phyloP scores from a whole-genome alignment of 2,888 invertebrate genomes.

The Caenorhabditis japonica region DNA sequence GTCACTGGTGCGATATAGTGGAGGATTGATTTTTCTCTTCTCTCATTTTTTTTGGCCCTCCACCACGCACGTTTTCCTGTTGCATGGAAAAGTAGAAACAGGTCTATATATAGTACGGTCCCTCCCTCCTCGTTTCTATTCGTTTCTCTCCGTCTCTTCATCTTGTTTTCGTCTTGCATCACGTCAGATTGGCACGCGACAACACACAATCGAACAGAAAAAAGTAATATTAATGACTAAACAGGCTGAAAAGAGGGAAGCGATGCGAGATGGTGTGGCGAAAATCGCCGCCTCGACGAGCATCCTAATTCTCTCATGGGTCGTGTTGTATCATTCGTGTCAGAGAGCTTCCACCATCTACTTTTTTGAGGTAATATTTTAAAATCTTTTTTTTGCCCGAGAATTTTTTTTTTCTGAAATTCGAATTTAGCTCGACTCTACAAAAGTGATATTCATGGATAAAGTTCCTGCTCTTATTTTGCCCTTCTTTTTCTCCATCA shows the following conservation, averaged over 20 bases:
- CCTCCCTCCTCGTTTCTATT: constrained; percentile 19
- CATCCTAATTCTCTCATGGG: constrained; percentile 51
- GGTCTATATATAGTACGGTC: constrained; percentile 46
- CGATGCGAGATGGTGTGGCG: constrained; percentile 45
- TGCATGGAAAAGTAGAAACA: constrained; percentile 39
- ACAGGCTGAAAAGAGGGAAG: constrained; percentile 13
- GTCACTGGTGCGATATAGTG: constrained; percentile 16
- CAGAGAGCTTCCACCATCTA: constrained; percentile 63
- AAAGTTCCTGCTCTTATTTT: constrained; percentile 54
- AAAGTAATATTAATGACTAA: constrained; percentile 33
- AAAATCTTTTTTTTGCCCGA: not conserved
- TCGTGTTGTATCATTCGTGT: constrained; percentile 60
- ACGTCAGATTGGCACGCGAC: constrained; percentile 26
- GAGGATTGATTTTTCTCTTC: constrained; percentile 37
- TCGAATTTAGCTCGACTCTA: constrained; percentile 58
- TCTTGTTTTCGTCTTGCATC: constrained; percentile 31
- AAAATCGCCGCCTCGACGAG: constrained; percentile 55
- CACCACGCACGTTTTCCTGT: constrained; percentile 30
- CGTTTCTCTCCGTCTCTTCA: constrained; percentile 21
- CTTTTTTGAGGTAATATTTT: constrained; percentile 64
- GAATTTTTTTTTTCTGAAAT: not conserved
- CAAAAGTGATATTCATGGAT: constrained; percentile 58
- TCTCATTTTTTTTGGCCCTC: constrained; percentile 11
- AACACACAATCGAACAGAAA: not conserved
- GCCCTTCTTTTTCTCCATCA: constrained; percentile 57